Evolutionary conservation across 1,140 invertebrate genomes (phyloP).

Genomic region (Diploscapter pachys): DNA sequence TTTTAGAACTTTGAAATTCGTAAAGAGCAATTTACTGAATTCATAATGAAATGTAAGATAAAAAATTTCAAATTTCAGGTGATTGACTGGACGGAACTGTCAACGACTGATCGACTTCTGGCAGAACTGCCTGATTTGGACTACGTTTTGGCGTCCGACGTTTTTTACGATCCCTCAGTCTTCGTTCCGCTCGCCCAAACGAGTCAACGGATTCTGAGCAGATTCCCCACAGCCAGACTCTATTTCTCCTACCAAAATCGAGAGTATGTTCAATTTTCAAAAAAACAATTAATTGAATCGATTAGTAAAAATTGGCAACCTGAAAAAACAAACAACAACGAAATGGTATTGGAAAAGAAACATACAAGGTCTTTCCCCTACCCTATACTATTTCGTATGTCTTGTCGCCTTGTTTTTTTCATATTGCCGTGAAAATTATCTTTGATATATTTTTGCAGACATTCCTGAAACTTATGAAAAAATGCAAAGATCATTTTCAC

Average conservation of each 20-base stretch:
- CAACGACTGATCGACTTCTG: background rate
- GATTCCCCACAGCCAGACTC: conserved; percentile 37
- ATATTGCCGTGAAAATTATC: no score
- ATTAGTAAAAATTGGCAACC: no score
- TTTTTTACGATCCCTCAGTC: conserved; percentile 50
- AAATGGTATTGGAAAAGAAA: no score
- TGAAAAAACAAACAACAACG: no score
- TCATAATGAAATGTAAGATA: background rate
- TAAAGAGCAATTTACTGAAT: background rate
- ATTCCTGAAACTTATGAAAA: no score
- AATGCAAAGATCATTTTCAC: no score
- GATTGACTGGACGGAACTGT: conserved; percentile 14
- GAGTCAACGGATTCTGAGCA: conserved; percentile 34
- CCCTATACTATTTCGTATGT: no score
- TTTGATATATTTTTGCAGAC: no score
- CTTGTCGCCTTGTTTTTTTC: no score
- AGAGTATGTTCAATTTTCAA: conserved; percentile 44
- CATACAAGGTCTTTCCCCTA: no score
- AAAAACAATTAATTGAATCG: background rate
- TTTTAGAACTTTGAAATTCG: background rate
- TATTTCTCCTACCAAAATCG: conserved; percentile 50
- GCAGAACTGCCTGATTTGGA: conserved; percentile 12
- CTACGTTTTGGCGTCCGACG: conserved; percentile 48
- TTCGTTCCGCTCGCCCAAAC: conserved; percentile 46
- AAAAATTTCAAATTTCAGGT: conserved; percentile 7